Conservation (phyloP, 2,888 invertebrate species). For the Parthenolecanium corni region DNA sequence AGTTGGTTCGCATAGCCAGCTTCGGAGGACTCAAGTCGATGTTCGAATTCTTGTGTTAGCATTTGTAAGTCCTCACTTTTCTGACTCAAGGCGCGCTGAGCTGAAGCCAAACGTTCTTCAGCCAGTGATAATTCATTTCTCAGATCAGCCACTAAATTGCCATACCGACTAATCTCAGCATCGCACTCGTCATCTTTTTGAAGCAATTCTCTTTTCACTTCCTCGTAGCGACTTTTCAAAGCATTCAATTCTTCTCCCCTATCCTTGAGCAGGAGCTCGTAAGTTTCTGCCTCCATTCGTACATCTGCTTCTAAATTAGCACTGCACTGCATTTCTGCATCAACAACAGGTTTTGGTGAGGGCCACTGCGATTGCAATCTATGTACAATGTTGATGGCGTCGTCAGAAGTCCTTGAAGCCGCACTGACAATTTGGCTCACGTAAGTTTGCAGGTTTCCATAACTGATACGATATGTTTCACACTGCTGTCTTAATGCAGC, state of each 20-base stretch:
- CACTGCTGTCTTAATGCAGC: not conserved
- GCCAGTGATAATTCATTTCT: not conserved
- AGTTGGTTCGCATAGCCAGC: no score
- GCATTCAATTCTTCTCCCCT: not conserved
- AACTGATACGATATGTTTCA: not conserved
- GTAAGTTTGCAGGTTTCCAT: not conserved
- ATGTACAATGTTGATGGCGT: not conserved
- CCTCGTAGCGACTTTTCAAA: not conserved
- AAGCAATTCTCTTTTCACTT: not conserved
- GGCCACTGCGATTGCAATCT: not conserved
- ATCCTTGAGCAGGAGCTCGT: not conserved
- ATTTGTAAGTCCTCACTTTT: not conserved
- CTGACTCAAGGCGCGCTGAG: not conserved
- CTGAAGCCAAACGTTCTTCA: not conserved
- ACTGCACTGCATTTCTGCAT: not conserved
- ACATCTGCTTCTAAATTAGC: not conserved
- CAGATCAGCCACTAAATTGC: not conserved
- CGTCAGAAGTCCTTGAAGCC: not conserved
- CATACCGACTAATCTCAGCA: slow-evolving; percentile 10
- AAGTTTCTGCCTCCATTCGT: not conserved
- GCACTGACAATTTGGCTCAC: not conserved
- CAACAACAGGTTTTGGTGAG: not conserved
- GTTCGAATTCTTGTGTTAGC: no score
- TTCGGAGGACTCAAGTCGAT: no score
- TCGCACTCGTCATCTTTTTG: not conserved